These are phyloP conservation scores for Limonius californicus DNA, from an alignment of 1,140 invertebrate genomes.

Conservation along the genomic window DNA sequence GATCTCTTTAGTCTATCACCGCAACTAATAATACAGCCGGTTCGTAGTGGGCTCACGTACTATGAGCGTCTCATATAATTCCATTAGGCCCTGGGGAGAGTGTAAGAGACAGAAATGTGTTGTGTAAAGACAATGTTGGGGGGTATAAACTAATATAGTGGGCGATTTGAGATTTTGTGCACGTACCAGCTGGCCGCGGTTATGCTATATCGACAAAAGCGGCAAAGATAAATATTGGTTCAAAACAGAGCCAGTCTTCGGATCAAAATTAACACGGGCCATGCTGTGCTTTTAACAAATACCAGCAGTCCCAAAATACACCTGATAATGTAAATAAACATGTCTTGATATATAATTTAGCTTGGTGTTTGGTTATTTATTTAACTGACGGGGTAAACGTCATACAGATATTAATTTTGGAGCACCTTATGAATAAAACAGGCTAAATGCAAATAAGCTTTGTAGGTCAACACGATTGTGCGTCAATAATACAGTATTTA, in stretches of 20 bases:
- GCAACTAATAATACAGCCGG: background rate
- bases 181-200: conserved; percentile 7
- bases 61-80: background rate
- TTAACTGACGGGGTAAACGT: background rate
- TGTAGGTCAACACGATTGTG: too few relatives aligned
- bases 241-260: conserved; percentile 1
- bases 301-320: background rate
- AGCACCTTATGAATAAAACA: too few relatives aligned
- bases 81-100: background rate
- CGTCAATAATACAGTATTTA: too few relatives aligned
- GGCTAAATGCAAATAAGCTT: too few relatives aligned
- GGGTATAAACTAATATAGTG: conserved; percentile 10
- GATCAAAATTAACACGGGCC: background rate
- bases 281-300: conserved; percentile 7
- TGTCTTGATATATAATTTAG: background rate
- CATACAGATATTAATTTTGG: too few relatives aligned
- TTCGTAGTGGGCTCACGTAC: background rate
- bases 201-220: conserved; percentile 13
- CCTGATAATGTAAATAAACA: conserved; percentile 1
- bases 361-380: background rate
- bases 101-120: conserved; percentile 1
- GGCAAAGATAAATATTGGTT: conserved; percentile 13
- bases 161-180: conserved; percentile 5
- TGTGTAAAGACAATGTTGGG: conserved; percentile 4
- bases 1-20: conserved; percentile 9